Evolutionary conservation across 2,888 invertebrate species (phyloP).

Genomic region (Amphiduros pacificus): DNA sequence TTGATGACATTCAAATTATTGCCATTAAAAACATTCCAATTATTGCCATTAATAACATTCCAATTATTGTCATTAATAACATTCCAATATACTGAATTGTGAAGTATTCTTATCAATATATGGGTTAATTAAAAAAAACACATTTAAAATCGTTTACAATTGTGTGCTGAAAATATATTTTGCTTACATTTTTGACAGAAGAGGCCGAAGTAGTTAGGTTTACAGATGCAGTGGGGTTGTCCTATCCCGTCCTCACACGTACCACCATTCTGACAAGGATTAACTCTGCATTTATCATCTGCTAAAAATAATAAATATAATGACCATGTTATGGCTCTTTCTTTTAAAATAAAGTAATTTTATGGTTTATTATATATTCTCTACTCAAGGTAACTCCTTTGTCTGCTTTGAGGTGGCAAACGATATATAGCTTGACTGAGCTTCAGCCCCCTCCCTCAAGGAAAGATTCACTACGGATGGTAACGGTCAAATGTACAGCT

Average conservation of each 20-base stretch:
- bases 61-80: background rate
- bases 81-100: no score
- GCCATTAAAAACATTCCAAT: background rate
- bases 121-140: no score
- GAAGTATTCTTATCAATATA: no score
- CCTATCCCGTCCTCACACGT: constrained; percentile 8
- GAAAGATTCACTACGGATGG: no score
- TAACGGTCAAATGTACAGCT: background rate
- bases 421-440: no score
- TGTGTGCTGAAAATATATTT: background rate
- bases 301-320: no score
- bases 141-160: background rate
- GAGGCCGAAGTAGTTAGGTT: background rate
- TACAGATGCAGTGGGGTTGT: background rate
- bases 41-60: background rate
- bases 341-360: background rate
- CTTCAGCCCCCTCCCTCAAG: no score
- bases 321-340: background rate
- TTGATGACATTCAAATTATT: background rate
- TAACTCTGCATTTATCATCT: background rate
- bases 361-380: background rate
- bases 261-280: constrained; percentile 10
- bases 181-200: constrained; percentile 6
- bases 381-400: no score
- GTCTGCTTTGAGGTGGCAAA: no score